These are phyloP conservation scores for Ctenicera cuprea DNA, from an alignment of 2,888 invertebrate genomes.

Conservation along the genomic window DNA sequence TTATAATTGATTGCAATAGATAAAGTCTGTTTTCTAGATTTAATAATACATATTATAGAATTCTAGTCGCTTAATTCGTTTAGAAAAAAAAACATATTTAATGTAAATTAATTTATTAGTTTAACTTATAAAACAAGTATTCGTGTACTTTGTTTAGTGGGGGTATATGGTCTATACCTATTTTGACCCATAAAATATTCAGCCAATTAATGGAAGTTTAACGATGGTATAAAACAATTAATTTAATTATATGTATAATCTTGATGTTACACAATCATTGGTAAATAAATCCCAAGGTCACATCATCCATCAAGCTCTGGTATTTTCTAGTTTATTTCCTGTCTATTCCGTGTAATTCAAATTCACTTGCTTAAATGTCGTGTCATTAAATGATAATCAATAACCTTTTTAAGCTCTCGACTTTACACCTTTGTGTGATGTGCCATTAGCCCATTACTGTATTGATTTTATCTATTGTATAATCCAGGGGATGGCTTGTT, in stretches of 20 bases:
- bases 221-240: too few relatives aligned
- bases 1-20: constrained; percentile 21
- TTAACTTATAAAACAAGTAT: too few relatives aligned
- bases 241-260: too few relatives aligned
- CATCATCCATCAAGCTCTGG: neutral
- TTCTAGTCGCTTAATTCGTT: neutral
- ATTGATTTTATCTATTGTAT: constrained; percentile 23
- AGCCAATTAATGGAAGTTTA: too few relatives aligned
- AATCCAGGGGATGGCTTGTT: constrained; percentile 8
- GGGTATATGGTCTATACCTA: too few relatives aligned
- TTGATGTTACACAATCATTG: too few relatives aligned
- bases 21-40: neutral
- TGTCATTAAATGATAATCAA: constrained; percentile 3
- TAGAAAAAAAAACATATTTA: neutral
- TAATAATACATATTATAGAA: neutral
- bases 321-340: neutral
- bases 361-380: neutral
- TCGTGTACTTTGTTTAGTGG: too few relatives aligned
- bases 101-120: neutral
- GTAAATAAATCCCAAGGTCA: neutral
- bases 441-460: constrained; percentile 10
- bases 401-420: neutral
- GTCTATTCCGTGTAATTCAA: neutral
- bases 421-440: neutral
- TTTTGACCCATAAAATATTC: too few relatives aligned